Percentiles rank a stretch among this genome's conserved stretches.
Evolutionary conservation across 2,113 vertebrate genomes (phyloP).

Genomic region (Pipra filicauda): DNA sequence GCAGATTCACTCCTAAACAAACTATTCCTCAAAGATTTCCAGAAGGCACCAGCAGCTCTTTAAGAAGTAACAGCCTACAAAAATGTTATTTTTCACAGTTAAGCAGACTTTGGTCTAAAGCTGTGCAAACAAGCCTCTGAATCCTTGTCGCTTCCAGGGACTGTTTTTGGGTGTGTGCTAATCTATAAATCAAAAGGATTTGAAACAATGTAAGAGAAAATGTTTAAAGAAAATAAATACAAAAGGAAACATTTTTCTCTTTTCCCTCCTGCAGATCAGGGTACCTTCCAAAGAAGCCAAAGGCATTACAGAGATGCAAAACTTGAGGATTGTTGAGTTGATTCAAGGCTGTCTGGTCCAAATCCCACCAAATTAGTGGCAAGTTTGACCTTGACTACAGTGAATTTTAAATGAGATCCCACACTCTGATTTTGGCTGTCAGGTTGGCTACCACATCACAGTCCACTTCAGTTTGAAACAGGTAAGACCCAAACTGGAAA

Average conservation of each 20-base stretch:
- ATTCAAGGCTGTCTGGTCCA: background rate
- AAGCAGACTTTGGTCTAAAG: slow-evolving; percentile 61
- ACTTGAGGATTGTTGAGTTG: background rate
- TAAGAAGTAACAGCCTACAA: slow-evolving; percentile 51
- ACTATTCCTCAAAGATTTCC: slow-evolving; percentile 32
- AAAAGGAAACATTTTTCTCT: background rate
- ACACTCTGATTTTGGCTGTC: background rate
- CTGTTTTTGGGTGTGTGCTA: slow-evolving; percentile 35
- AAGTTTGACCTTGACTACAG: background rate
- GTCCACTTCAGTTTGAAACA: background rate
- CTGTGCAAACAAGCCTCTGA: slow-evolving; percentile 56
- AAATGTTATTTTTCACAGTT: slow-evolving; percentile 66
- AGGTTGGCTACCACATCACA: background rate
- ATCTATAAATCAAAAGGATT: slow-evolving; percentile 43
- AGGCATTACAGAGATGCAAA: background rate
- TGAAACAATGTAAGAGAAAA: slow-evolving; percentile 46
- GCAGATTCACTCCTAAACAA: slow-evolving; percentile 40
- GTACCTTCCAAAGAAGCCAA: background rate
- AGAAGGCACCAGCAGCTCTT: slow-evolving; percentile 42
- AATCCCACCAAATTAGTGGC: background rate
- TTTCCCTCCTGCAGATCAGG: background rate
- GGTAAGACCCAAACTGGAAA: background rate
- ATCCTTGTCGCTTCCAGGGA: slow-evolving; percentile 8
- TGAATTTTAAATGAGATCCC: background rate
- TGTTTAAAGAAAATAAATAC: slow-evolving; percentile 16